These are phyloP conservation scores for Stenchaetothrips biformis DNA, from an alignment of 2,888 invertebrate genomes.

Conservation along the genomic window DNA sequence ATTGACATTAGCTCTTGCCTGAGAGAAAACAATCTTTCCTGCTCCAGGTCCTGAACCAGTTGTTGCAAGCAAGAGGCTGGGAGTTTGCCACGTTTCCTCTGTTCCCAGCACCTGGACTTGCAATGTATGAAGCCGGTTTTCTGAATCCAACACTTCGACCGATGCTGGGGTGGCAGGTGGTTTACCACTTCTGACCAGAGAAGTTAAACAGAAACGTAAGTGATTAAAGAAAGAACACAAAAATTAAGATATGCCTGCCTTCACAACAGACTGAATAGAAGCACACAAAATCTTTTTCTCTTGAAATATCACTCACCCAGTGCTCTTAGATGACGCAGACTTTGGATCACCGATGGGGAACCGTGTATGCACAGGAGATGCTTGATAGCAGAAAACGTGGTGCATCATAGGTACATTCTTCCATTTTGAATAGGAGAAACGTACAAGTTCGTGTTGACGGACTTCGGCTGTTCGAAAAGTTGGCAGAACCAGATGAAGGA, in stretches of 20 bases:
- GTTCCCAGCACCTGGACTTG: conserved; percentile 73
- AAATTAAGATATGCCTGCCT: neutral
- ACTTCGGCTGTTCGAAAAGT: conserved; percentile 81
- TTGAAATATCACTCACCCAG: conserved; percentile 33
- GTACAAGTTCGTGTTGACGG: conserved; percentile 59
- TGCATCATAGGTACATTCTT: conserved; percentile 75
- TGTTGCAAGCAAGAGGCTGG: conserved; percentile 69
- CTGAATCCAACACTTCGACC: conserved; percentile 50
- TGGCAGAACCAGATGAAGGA: conserved; percentile 69
- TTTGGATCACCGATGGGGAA: conserved; percentile 53
- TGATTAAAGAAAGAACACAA: conserved; percentile 30
- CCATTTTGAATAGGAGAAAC: conserved; percentile 80
- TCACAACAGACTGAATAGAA: neutral
- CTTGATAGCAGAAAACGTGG: conserved; percentile 83
- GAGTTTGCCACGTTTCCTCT: conserved; percentile 84
- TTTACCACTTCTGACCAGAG: conserved; percentile 29
- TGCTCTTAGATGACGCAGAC: conserved; percentile 49
- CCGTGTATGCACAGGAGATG: conserved; percentile 75
- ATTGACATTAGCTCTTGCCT: conserved; percentile 48
- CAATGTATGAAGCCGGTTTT: conserved; percentile 62
- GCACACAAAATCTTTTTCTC: neutral
- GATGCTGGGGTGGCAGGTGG: conserved; percentile 45
- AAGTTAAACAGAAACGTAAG: conserved; percentile 19
- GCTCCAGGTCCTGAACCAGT: conserved; percentile 46
- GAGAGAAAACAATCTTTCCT: conserved; percentile 75